A percentile compares a stretch with the other conserved stretches of the same genome.
phyloP scores from a whole-genome alignment of 2,113 vertebrate genomes.

The Peucedramus taeniatus region DNA sequence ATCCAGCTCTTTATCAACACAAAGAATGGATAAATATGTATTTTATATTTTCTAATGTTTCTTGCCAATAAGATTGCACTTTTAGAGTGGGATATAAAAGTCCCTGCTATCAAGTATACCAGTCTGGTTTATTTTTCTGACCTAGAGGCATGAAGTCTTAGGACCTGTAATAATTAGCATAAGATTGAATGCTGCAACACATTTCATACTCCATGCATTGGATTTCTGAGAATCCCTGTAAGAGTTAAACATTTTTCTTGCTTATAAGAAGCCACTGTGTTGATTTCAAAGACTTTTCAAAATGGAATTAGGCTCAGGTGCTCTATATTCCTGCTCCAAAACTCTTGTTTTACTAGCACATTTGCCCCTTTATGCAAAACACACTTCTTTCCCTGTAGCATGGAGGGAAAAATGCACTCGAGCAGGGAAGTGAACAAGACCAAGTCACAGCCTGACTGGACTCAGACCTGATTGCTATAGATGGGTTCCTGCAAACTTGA shows the following conservation, averaged over 20 bases:
- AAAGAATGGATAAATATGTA: background rate
- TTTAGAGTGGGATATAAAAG: background rate
- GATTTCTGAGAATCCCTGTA: background rate
- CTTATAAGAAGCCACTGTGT: background rate
- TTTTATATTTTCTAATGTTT: background rate
- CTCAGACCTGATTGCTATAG: background rate
- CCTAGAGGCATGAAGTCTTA: background rate
- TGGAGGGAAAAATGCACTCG: accelerated
- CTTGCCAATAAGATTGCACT: background rate
- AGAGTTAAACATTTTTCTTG: background rate
- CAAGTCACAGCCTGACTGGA: background rate
- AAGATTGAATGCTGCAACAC: background rate
- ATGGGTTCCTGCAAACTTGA: background rate
- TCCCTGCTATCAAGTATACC: background rate
- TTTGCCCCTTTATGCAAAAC: background rate
- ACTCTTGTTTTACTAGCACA: background rate
- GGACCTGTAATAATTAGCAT: background rate
- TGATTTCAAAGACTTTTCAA: background rate
- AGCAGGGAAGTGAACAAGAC: background rate
- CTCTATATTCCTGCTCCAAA: background rate
- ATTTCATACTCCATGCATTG: background rate
- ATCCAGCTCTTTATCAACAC: background rate
- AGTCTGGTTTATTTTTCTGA: background rate
- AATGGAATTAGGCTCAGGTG: background rate
- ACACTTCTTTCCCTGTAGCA: background rate